Evolutionary conservation across 2,888 invertebrate species (phyloP).

Genomic region (Ichneumon xanthorius): DNA sequence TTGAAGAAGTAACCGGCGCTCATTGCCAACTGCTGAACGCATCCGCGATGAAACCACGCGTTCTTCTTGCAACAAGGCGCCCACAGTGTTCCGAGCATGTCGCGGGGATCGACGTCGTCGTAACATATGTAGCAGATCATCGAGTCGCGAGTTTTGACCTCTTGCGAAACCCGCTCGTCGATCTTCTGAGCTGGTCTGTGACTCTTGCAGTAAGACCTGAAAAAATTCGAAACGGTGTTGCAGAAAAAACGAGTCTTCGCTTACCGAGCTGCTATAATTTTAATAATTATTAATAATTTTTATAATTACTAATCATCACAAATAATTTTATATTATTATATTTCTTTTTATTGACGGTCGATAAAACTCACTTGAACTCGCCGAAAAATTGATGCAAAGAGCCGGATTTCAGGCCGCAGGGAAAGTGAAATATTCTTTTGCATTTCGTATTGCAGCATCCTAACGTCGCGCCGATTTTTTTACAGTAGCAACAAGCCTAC

Average conservation of each 20-base stretch:
- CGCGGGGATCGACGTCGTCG: constrained; percentile 86
- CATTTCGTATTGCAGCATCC: constrained; percentile 90
- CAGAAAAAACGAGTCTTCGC: not conserved
- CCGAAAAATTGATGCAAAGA: constrained; percentile 89
- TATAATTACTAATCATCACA: too few species aligned
- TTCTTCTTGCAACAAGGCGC: constrained; percentile 92
- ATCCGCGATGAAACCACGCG: constrained; percentile 91
- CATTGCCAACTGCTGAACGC: constrained; percentile 90
- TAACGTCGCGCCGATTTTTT: constrained; percentile 89
- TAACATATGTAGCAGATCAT: constrained; percentile 90
- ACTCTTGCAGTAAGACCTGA: constrained; percentile 88
- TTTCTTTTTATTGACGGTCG: not conserved
- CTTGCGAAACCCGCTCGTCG: constrained; percentile 76
- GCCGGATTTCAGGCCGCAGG: constrained; percentile 89
- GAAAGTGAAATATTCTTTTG: constrained; percentile 90
- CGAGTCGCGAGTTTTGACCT: constrained; percentile 74
- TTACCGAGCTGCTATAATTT: too few species aligned
- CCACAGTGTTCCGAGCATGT: constrained; percentile 86
- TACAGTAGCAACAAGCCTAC: constrained; percentile 90
- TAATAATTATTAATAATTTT: not conserved
- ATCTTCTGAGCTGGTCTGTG: constrained; percentile 88
- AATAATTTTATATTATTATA: too few species aligned
- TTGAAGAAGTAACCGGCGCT: constrained; percentile 93
- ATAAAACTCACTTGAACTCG: constrained; percentile 85
- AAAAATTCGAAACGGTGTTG: constrained; percentile 51